Percentiles rank a stretch among this genome's conserved stretches.
Conservation (phyloP, 2,113 vertebrate genomes). For the Casuarius casuarius region DNA sequence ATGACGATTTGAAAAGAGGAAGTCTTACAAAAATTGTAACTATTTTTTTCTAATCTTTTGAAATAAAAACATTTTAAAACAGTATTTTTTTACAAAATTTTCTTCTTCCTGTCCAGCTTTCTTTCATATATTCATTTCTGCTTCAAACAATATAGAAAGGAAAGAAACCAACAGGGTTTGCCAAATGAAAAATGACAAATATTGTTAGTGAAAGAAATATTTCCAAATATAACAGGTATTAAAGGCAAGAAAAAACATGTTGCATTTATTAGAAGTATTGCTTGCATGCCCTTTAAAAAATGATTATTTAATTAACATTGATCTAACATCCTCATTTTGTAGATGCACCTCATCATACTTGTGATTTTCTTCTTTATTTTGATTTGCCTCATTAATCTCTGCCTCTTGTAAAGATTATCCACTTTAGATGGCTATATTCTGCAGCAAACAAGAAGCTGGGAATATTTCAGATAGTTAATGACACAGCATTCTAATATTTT, state of each 20-base stretch:
- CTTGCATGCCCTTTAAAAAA: not conserved
- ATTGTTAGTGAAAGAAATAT: not conserved
- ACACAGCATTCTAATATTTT: not conserved
- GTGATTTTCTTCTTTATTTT: conserved; percentile 24
- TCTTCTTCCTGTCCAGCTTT: not conserved
- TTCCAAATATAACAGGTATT: not conserved
- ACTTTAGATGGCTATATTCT: not conserved
- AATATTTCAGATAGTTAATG: not conserved
- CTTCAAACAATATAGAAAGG: not conserved
- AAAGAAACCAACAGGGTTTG: not conserved
- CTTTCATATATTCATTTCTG: not conserved
- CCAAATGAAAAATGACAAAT: not conserved
- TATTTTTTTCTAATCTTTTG: not conserved
- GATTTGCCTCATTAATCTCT: conserved; percentile 36
- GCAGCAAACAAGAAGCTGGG: not conserved
- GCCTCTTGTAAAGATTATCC: not conserved
- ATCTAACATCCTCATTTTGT: not conserved
- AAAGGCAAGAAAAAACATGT: not conserved
- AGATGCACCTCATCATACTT: not conserved
- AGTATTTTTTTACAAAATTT: not conserved
- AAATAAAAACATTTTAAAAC: not conserved
- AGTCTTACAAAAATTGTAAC: not conserved
- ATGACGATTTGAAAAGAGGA: not conserved
- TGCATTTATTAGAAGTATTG: not conserved
- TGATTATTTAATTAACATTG: conserved; percentile 1